Base-by-base conservation (phyloP, 2,888 invertebrate species). In the Oscheius myriophilus region DNA sequence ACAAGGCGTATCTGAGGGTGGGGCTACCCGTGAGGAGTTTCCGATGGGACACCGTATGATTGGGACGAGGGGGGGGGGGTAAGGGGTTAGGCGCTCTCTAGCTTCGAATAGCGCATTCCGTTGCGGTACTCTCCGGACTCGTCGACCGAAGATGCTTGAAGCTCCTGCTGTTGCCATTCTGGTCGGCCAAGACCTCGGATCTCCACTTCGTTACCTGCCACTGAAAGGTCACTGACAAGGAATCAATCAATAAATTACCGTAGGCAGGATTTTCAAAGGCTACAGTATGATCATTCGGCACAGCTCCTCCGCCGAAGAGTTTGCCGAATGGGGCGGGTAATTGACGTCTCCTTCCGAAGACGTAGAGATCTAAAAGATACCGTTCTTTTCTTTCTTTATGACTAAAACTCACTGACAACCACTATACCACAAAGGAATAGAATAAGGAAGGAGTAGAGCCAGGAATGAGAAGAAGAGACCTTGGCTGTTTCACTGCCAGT, bases 211-310 rank as follows among this genome's bases (percentile, higher is more conserved):
- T 69, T 69, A 18, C 76, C 75, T 1, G 69, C 45, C 25, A 65
- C 58, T 65, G 16, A 61, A 66, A 62, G 2, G 11, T 6, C 3
- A 49, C 9, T 33, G 33, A 3, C 4, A n/a, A 14, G 7, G 42
- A 61, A 61, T n/a, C 16, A 21, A 43, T 46, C 16, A 16, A 63
- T 18, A 33, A 6, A 14, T 12, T 65, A 65, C 73, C 75, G 33
- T 71, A 79, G 0, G 76, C 79, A 1, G 79, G 79, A 69, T 80
- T 80, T 54, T 80, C 80, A 49, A 80, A 80, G 6, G 80, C 80
- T 0, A 79, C 80, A 1, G 75, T 71, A 11, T 78, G 77, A 54
- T 80, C 76, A 51, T 76, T 75, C 9, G 49, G 61, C 1, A 61
- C 46, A 49, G 46, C 21, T 25, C 49, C 42, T 53, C 53, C 63